Conservation (phyloP, 2,888 invertebrate genomes). For the Lycocerus yunnanus region DNA sequence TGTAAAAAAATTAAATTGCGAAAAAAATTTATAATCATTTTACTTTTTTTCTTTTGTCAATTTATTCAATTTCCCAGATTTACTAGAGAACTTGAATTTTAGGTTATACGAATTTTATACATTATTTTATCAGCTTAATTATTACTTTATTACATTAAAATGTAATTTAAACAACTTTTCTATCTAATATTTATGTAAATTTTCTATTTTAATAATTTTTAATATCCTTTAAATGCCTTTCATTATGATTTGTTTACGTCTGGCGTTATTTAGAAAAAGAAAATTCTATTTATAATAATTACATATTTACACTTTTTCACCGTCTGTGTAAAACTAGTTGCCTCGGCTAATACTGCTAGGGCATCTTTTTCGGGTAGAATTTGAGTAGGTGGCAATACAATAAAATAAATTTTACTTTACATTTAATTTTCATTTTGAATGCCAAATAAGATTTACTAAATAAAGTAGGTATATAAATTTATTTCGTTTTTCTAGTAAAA, state of each 20-base stretch:
- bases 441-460: conserved; percentile 1
- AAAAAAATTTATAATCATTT: no score
- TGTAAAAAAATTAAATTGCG: no score
- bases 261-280: neutral
- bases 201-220: neutral
- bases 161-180: no score
- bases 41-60: no score
- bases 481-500: neutral
- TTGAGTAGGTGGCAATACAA: neutral
- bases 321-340: neutral
- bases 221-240: neutral
- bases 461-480: neutral
- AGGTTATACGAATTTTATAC: no score
- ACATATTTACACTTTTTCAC: neutral
- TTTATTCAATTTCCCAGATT: no score
- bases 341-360: neutral
- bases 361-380: neutral
- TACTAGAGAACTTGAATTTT: no score
- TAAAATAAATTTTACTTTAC: neutral
- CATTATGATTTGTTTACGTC: neutral
- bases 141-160: no score
- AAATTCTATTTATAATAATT: neutral
- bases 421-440: neutral
- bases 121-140: no score
- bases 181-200: neutral